Evolutionary conservation across 2,113 vertebrate genomes (phyloP).

Genomic region (Ophthalmolycus amberensis): DNA sequence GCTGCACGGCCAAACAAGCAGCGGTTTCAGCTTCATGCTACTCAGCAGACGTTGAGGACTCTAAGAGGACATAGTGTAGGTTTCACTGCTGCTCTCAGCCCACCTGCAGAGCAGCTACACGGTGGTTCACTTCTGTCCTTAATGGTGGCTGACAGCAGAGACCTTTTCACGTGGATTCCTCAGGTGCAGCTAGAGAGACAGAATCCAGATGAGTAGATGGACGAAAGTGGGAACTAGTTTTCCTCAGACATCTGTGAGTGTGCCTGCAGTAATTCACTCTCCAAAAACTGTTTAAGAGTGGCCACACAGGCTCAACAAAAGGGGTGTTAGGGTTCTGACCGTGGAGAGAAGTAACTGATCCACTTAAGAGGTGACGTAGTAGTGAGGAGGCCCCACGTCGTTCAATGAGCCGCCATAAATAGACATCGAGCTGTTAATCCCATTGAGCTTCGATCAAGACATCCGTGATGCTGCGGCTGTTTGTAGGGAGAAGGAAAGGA

Average conservation of each 20-base stretch:
- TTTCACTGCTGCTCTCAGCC: constrained; percentile 19
- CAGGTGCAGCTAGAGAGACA: background rate
- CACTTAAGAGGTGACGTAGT: constrained; percentile 53
- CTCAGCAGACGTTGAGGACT: background rate
- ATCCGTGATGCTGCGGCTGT: background rate
- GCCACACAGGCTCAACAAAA: constrained; percentile 10
- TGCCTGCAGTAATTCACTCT: constrained; percentile 9
- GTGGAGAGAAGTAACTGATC: background rate
- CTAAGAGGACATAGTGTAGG: background rate
- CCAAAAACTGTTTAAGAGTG: constrained; percentile 24
- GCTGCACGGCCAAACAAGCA: background rate
- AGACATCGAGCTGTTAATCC: constrained; percentile 70
- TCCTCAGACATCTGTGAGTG: background rate
- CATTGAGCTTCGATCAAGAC: constrained; percentile 34
- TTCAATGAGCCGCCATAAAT: constrained; percentile 73
- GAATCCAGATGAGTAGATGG: background rate
- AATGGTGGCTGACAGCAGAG: constrained; percentile 2
- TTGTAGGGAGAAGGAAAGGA: background rate
- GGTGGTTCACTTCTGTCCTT: constrained; percentile 1
- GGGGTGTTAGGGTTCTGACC: background rate
- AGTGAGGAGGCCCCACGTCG: constrained; percentile 49
- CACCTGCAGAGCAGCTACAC: background rate
- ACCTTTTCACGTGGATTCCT: background rate
- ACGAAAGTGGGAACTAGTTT: background rate
- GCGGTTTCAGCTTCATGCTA: background rate